Evolutionary conservation across 2,113 vertebrate genomes (phyloP), one percentile per base, ranked within the genome.

Genomic region (Ptyas mucosa): DNA sequence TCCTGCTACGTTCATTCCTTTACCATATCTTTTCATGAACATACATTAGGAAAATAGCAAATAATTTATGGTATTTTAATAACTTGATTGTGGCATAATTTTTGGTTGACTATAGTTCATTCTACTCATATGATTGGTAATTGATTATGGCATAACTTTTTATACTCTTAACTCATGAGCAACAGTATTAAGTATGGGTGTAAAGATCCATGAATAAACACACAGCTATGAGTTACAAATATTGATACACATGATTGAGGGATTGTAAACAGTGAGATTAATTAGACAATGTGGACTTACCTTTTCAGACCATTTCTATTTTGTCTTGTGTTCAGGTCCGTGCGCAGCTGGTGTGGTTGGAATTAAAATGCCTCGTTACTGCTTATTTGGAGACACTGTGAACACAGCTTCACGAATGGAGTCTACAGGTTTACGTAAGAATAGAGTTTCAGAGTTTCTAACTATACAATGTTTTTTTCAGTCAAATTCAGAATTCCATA

Each of bases 381-480:
- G 99, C 95, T 97, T 99, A 7, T 99, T 99, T 91, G 99, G 99
- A 58, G 99, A 99, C 23, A 99, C 99, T 0, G 99, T 99, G 94
- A 99, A 99, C 97, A 99, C 99, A 0, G 98, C 99, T n/a, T 99
- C 99, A 0, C 96, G 99, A 91, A 99, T 99, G 99, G 99, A 99
- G 97, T 99, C 99, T 94, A 99, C 99, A 0, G 98, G 99, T 96
- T 98, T 99, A 90, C 99, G 99, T 99, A 98, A 98, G 98, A 87
- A 95, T 64, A 94, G 92, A 94, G 91, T n/a, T 93, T 95, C 46
- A 94, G 92, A 94, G 91, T n/a, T 93, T 95, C 46, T 91, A 58
- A 39, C 23, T 53, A 58, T 49, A 43, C 20, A 90, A 12, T 89
- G 89, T 2, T 58, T 49, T 81, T 9, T 89, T 29, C 18, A 0